These are phyloP conservation scores for Panagrolaimus sp. DNA, from an alignment of 1,140 invertebrate species.

Conservation along the genomic window DNA sequence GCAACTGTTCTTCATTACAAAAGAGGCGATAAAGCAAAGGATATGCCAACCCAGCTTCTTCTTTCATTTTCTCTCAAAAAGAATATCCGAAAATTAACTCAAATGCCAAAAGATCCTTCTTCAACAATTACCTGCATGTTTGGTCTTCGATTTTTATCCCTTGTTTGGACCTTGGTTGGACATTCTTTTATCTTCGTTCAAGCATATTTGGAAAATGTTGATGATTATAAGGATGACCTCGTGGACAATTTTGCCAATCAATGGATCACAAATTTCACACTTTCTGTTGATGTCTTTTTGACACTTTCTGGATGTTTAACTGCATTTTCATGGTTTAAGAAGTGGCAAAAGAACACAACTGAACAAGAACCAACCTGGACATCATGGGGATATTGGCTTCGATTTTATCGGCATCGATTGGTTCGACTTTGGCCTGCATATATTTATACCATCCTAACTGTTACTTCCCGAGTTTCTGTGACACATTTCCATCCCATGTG, in stretches of 20 bases:
- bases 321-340: constrained; percentile 56
- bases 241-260: constrained; percentile 59
- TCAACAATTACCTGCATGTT: constrained; percentile 58
- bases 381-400: constrained; percentile 55
- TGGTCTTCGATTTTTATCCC: constrained; percentile 53
- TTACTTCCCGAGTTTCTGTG: constrained; percentile 52
- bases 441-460: constrained; percentile 55
- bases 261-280: constrained; percentile 59
- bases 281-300: constrained; percentile 54
- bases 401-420: constrained; percentile 55
- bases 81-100: constrained; percentile 51
- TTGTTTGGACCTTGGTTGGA: constrained; percentile 57
- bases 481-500: constrained; percentile 56
- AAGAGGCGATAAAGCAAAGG: constrained; percentile 46
- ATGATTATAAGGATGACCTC: constrained; percentile 56
- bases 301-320: constrained; percentile 52
- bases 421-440: constrained; percentile 58
- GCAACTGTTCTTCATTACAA: constrained; percentile 53
- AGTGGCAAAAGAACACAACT: constrained; percentile 57
- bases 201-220: constrained; percentile 56
- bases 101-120: constrained; percentile 57
- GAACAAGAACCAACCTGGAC: constrained; percentile 53
- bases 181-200: constrained; percentile 60
- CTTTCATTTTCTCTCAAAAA: constrained; percentile 54
- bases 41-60: constrained; percentile 41